phyloP scores from a whole-genome alignment of 2,797 vertebrate genomes.

The Apogon talboti region DNA sequence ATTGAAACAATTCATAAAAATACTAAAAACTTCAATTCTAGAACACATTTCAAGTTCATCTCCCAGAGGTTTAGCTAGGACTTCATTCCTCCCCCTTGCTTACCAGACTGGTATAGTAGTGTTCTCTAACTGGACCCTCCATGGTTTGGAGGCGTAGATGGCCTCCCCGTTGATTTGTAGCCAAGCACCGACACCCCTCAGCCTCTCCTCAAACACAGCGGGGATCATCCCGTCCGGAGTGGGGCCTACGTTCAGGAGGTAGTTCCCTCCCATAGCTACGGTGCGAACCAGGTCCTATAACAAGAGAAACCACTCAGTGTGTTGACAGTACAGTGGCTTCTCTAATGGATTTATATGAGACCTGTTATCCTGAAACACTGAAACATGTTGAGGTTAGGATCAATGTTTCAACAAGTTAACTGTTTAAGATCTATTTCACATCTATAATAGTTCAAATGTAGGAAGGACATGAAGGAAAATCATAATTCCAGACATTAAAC shows the following conservation, averaged over 20 bases:
- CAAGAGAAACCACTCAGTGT: not conserved
- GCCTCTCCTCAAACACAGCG: slow-evolving; percentile 91
- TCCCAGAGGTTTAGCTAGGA: not conserved
- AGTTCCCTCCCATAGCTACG: slow-evolving; percentile 94
- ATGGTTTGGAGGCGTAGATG: slow-evolving; percentile 90
- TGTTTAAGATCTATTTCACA: no score
- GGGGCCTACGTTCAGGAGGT: slow-evolving; percentile 94
- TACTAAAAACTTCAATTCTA: no score
- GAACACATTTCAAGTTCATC: not conserved
- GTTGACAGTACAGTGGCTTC: not conserved
- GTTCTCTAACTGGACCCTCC: slow-evolving; percentile 91
- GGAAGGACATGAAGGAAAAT: no score
- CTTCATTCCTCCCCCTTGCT: slow-evolving; percentile 47
- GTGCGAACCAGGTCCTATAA: slow-evolving; percentile 90
- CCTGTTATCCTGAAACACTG: no score
- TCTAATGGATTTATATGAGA: not conserved
- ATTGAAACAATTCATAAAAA: no score
- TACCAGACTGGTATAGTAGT: slow-evolving; percentile 84
- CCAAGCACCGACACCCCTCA: slow-evolving; percentile 91
- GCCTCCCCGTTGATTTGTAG: slow-evolving; percentile 90
- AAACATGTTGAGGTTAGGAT: no score
- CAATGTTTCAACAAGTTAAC: no score
- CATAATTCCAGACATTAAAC: no score
- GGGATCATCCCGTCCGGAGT: slow-evolving; percentile 91
- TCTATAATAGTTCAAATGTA: no score